Percentiles rank a stretch among this genome's conserved stretches.
These are phyloP conservation scores for Tangara arthus DNA, from an alignment of 2,797 vertebrate species.

Conservation along the genomic window DNA sequence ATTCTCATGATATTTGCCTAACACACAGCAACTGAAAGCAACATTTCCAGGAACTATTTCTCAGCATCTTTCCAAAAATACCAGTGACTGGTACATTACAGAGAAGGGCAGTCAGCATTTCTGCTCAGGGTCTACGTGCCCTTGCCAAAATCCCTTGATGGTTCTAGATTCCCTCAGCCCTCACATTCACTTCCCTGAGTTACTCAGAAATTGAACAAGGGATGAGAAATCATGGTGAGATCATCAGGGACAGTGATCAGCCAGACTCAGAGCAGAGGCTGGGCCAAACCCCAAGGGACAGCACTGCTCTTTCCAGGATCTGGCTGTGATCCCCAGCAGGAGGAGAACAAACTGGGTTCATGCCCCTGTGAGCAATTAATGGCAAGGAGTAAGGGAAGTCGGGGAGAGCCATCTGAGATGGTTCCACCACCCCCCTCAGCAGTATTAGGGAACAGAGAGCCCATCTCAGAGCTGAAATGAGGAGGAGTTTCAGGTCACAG, in stretches of 20 bases:
- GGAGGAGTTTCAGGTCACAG: background rate
- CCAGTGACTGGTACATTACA: background rate
- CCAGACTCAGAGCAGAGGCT: background rate
- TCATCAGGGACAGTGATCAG: background rate
- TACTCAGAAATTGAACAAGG: background rate
- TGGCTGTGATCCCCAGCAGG: background rate
- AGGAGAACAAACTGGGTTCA: background rate
- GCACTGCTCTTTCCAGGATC: background rate
- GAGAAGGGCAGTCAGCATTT: background rate
- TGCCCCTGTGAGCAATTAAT: background rate
- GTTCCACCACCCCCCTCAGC: background rate
- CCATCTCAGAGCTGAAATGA: background rate
- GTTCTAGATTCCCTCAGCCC: background rate
- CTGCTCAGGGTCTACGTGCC: fast-evolving
- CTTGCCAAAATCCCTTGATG: background rate
- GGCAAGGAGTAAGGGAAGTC: background rate
- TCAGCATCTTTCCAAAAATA: background rate
- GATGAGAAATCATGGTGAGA: background rate
- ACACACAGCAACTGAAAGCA: background rate
- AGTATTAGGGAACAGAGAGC: background rate
- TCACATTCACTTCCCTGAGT: background rate
- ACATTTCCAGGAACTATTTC: background rate
- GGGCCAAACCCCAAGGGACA: background rate
- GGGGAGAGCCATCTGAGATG: background rate
- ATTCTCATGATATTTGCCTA: background rate